Evolutionary conservation across 2,888 invertebrate genomes (phyloP).

Genomic region (Drosophila phalerata): DNA sequence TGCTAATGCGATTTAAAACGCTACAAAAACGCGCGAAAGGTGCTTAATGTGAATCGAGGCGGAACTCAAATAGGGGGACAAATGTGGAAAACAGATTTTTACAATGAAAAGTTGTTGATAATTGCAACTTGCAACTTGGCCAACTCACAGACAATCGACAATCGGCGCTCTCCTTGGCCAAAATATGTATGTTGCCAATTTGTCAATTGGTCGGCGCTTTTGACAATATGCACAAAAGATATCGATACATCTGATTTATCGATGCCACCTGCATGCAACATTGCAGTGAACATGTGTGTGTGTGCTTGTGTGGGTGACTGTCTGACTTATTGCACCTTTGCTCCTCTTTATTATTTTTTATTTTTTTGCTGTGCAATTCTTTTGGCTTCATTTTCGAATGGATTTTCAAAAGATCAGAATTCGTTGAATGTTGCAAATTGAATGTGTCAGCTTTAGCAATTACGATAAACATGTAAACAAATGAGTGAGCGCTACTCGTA

Average conservation of each 20-base stretch:
- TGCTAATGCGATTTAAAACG: constrained; percentile 46
- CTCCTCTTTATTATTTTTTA: constrained; percentile 38
- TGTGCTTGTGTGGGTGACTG: constrained; percentile 29
- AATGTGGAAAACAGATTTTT: not conserved
- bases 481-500: constrained; percentile 19
- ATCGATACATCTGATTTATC: constrained; percentile 71
- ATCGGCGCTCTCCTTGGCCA: constrained; percentile 57
- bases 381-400: constrained; percentile 11
- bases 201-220: constrained; percentile 57
- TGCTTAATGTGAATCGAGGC: constrained; percentile 34
- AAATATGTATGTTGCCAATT: constrained; percentile 56
- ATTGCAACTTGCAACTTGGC: not conserved
- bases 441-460: constrained; percentile 37
- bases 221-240: constrained; percentile 54
- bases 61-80: not conserved
- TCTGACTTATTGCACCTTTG: constrained; percentile 29
- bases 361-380: constrained; percentile 12
- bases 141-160: constrained; percentile 6
- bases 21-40: constrained; percentile 40
- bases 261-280: constrained; percentile 62
- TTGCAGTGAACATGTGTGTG: not conserved
- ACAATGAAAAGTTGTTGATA: not conserved
- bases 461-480: constrained; percentile 32
- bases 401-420: constrained; percentile 39
- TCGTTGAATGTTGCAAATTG: constrained; percentile 34